phyloP scores from a whole-genome alignment of 1,140 invertebrate genomes.

The Cryptotermes secundus region DNA sequence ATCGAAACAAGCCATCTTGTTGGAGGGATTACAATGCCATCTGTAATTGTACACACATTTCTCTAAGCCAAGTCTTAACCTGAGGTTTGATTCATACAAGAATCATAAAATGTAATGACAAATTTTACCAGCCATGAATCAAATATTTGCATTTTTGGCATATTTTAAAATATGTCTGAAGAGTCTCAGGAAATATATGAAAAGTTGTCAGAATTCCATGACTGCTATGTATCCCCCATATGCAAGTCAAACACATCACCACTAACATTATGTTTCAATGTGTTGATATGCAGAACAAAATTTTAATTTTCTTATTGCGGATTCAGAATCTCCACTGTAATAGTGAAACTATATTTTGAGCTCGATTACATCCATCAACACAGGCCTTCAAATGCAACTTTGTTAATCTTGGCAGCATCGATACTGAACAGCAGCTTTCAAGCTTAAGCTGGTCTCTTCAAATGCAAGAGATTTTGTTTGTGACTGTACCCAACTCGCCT shows the following conservation, averaged over 20 bases:
- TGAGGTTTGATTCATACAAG: not conserved
- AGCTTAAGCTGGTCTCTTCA: no score
- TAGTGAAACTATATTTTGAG: not conserved
- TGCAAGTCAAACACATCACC: no score
- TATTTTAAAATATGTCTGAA: no score
- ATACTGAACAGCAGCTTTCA: no score
- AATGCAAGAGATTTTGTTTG: no score
- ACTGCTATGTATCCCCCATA: no score
- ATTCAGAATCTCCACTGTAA: not conserved
- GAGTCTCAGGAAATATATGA: no score
- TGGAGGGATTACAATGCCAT: slow-evolving; percentile 64
- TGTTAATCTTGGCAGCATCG: no score
- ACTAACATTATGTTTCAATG: not conserved
- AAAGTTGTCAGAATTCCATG: no score
- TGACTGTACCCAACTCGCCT: no score
- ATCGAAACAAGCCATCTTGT: slow-evolving; percentile 71
- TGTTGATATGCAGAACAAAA: not conserved
- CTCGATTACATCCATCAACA: not conserved
- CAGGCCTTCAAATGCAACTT: no score
- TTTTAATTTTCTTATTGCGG: slow-evolving; percentile 22
- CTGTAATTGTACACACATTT: slow-evolving; percentile 49
- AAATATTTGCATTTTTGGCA: no score
- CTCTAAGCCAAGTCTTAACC: not conserved
- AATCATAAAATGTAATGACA: not conserved
- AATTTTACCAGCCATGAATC: not conserved